phyloP scores from a whole-genome alignment of 2,888 invertebrate species.

The Oscheius sp. region DNA sequence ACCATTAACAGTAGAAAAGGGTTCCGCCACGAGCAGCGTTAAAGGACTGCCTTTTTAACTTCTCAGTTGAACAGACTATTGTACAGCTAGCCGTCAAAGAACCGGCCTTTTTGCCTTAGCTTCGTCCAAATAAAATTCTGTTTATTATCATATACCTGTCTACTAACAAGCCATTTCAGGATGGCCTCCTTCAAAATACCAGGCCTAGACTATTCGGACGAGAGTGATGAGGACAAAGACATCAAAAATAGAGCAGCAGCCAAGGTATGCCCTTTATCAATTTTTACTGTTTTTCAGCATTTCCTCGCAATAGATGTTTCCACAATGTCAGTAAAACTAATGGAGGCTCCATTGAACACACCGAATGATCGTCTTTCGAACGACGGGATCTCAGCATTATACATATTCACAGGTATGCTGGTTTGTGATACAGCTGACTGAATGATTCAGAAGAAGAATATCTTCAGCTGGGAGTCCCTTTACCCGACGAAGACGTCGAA shows the following conservation, averaged over 20 bases:
- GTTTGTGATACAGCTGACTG: background rate
- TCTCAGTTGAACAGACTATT: no score
- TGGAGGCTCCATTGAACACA: background rate
- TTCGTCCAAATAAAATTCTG: no score
- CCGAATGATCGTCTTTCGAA: constrained; percentile 3
- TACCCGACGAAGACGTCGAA: constrained; percentile 25
- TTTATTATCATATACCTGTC: no score
- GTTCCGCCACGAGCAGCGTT: no score
- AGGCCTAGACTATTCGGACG: constrained; percentile 11
- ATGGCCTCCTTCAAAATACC: constrained; percentile 26
- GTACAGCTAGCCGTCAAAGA: no score
- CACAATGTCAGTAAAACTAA: background rate
- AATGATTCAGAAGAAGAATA: constrained; percentile 15
- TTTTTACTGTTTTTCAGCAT: constrained; percentile 21
- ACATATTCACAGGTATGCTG: constrained; percentile 10
- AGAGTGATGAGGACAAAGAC: constrained; percentile 7
- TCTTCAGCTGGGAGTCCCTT: background rate
- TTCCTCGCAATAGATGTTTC: constrained; percentile 19
- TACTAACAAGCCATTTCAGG: background rate
- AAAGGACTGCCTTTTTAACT: no score
- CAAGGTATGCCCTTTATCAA: background rate
- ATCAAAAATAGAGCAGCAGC: background rate
- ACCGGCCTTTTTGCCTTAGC: no score
- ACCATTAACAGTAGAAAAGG: no score
- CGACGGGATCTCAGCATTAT: background rate